Conservation (phyloP, 2,797 vertebrate genomes). For the Borostomias antarcticus region DNA sequence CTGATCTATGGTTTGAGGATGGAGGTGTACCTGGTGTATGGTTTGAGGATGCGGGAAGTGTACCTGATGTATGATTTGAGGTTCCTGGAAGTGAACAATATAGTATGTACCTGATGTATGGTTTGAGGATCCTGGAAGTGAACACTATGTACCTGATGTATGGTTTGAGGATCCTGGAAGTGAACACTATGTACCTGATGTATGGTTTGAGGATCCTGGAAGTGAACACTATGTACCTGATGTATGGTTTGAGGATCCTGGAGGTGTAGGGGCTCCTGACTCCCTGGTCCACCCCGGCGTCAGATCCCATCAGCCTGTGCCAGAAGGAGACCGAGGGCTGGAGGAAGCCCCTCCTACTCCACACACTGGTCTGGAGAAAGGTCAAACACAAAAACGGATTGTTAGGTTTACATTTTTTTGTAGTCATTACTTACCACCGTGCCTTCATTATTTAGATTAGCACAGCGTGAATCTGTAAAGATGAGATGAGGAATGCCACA, state of each 20-base stretch:
- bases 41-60: background rate
- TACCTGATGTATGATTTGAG: background rate
- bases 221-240: too few species aligned
- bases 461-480: too few species aligned
- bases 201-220: slow-evolving; percentile 40
- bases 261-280: slow-evolving; percentile 94
- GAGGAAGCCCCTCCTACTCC: slow-evolving; percentile 74
- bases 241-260: slow-evolving; percentile 85
- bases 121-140: slow-evolving; percentile 34
- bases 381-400: slow-evolving; percentile 3
- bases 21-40: slow-evolving; percentile 6
- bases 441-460: too few species aligned
- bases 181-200: slow-evolving; percentile 55
- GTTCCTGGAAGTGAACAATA: background rate
- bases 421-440: too few species aligned
- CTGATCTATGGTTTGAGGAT: too few species aligned
- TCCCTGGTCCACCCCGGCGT: slow-evolving; percentile 82
- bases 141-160: slow-evolving; percentile 7
- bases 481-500: too few species aligned
- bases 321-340: slow-evolving; percentile 83
- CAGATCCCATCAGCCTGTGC: slow-evolving; percentile 89
- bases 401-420: too few species aligned
- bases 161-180: slow-evolving; percentile 1
- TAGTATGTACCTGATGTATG: slow-evolving; percentile 60
- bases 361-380: slow-evolving; percentile 73